phyloP scores from a whole-genome alignment of 30 jellyfish, hydroid and myxozoan species.

The Clytia hemisphaerica region DNA sequence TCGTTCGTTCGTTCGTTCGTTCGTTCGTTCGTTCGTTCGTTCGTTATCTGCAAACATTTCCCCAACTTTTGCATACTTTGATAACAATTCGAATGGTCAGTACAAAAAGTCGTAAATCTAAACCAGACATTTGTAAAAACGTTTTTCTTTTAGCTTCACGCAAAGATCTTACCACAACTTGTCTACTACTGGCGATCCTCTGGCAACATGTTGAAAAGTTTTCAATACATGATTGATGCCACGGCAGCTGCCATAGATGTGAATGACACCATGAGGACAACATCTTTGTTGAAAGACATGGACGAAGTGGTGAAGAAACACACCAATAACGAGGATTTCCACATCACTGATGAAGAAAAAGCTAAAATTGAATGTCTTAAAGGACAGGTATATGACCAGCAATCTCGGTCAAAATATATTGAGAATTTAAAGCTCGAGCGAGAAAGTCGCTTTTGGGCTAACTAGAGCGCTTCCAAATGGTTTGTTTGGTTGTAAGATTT shows the following conservation, averaged over 20 bases:
- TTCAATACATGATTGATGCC: constrained; percentile 64
- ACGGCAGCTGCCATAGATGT: constrained; percentile 64
- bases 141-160: constrained; percentile 17
- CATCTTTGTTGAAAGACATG: constrained; percentile 52
- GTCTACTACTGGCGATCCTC: constrained; percentile 73
- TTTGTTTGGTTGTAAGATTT: not conserved
- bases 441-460: too few species aligned
- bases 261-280: constrained; percentile 42
- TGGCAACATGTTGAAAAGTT: constrained; percentile 51
- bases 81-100: not conserved
- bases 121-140: not conserved
- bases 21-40: too few species aligned
- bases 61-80: too few species aligned
- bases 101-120: not conserved
- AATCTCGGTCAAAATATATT: too few species aligned
- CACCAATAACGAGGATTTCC: constrained; percentile 14
- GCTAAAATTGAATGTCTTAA: constrained; percentile 57
- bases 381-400: constrained; percentile 66
- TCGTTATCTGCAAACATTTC: too few species aligned
- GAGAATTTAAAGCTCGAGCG: too few species aligned
- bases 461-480: too few species aligned
- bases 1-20: too few species aligned
- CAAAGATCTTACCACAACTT: constrained; percentile 61
- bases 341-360: constrained; percentile 57
- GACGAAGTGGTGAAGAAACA: constrained; percentile 35